A percentile compares a stretch with the other conserved stretches of the same genome.
phyloP scores from a whole-genome alignment of 2,888 invertebrate species.

The Bembecia ichneumoniformis region DNA sequence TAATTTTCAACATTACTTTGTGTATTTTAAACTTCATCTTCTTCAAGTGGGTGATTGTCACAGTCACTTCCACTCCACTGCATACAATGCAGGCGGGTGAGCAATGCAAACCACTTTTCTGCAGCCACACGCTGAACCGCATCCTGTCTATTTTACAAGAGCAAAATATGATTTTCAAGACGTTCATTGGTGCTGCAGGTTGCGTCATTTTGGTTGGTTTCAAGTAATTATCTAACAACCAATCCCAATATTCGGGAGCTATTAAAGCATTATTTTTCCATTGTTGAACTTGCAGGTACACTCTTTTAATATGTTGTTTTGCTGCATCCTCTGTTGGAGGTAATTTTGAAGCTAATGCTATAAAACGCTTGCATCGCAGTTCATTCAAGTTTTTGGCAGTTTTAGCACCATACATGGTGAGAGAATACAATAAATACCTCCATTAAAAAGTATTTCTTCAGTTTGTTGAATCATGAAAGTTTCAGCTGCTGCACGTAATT shows the following conservation, averaged over 20 bases:
- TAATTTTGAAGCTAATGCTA: constrained; percentile 10
- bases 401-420: constrained; percentile 10
- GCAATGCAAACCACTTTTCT: constrained; percentile 9
- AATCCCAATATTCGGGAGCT: not conserved
- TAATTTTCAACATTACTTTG: not conserved
- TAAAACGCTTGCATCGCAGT: constrained; percentile 7
- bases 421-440: constrained; percentile 10
- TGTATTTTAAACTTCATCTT: constrained; percentile 4
- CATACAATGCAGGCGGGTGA: constrained; percentile 5
- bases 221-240: constrained; percentile 3
- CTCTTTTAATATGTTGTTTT: too few relatives aligned
- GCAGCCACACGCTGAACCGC: constrained; percentile 10
- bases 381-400: constrained; percentile 8
- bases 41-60: constrained; percentile 3
- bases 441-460: constrained; percentile 12
- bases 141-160: constrained; percentile 9
- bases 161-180: constrained; percentile 8
- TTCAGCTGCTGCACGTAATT: constrained; percentile 11
- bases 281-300: too few relatives aligned
- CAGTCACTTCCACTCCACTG: constrained; percentile 9
- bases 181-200: constrained; percentile 5
- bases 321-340: too few relatives aligned
- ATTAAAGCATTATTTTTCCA: too few relatives aligned
- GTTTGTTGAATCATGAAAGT: constrained; percentile 10
- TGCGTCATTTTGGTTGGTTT: constrained; percentile 7